Conservation (phyloP, 2,888 invertebrate species). For the Petrolisthes cinctipes region DNA sequence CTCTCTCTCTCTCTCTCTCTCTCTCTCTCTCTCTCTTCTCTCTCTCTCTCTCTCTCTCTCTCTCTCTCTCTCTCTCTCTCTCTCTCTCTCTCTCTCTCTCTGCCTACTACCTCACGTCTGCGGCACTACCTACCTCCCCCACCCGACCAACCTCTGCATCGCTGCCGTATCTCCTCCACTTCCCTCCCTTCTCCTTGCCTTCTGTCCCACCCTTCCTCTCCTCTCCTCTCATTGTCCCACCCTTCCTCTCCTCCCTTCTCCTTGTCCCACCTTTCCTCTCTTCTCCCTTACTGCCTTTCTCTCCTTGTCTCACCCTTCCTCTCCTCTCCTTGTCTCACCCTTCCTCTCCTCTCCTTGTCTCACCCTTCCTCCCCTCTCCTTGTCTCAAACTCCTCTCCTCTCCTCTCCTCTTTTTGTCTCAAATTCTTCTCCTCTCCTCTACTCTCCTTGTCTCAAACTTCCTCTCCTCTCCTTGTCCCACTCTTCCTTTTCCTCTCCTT, state of each 20-base stretch:
- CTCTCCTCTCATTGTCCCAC: no score
- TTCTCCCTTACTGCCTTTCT: constrained; percentile 16
- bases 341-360: no score
- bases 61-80: background rate
- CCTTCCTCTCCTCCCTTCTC: background rate
- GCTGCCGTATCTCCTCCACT: background rate
- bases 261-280: constrained; percentile 22
- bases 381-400: no score
- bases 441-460: background rate
- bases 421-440: background rate
- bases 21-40: constrained; percentile 22
- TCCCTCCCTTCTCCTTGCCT: background rate
- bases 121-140: background rate
- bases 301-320: background rate
- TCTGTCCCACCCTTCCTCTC: background rate
- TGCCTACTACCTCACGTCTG: background rate
- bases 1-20: background rate
- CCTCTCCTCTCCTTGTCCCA: background rate
- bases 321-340: no score
- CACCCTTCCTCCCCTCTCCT: no score
- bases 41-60: background rate
- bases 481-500: background rate
- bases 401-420: no score
- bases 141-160: background rate
- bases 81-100: background rate